Conservation (phyloP, 2,113 vertebrate species). For the Crotalus viridis region DNA sequence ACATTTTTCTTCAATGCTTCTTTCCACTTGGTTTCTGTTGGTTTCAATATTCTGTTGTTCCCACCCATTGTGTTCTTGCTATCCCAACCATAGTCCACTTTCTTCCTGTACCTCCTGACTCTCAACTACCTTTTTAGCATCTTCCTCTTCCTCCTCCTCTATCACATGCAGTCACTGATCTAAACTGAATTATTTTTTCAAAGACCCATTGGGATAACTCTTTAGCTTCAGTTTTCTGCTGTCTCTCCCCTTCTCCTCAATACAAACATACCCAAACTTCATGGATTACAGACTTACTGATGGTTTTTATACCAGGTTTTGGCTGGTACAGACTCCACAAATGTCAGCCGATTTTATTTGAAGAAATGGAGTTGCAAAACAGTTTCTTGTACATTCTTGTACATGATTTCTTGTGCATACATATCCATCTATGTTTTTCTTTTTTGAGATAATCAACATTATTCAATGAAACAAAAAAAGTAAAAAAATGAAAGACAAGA, state of each 20-base stretch:
- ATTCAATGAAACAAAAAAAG: not conserved
- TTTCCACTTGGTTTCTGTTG: not conserved
- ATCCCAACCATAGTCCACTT: not conserved
- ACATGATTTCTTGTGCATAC: not conserved
- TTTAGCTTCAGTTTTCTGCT: not conserved
- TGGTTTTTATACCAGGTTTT: too few relatives aligned
- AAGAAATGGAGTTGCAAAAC: not conserved
- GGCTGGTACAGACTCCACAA: not conserved
- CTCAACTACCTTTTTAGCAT: not conserved
- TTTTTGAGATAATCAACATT: not conserved
- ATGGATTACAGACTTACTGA: too few relatives aligned
- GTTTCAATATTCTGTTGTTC: not conserved
- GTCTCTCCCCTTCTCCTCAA: not conserved
- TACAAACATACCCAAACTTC: not conserved
- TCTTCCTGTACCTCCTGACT: too few relatives aligned
- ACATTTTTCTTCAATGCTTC: not conserved
- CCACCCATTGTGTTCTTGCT: not conserved
- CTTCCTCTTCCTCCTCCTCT: not conserved
- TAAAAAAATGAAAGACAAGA: not conserved
- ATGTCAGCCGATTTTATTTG: not conserved
- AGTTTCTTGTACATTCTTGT: not conserved
- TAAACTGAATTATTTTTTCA: not conserved
- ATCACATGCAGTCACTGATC: not conserved
- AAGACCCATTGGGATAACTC: too few relatives aligned
- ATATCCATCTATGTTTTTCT: not conserved